Evolutionary conservation across 2,888 invertebrate genomes (phyloP).

Genomic region (Phortica magna): DNA sequence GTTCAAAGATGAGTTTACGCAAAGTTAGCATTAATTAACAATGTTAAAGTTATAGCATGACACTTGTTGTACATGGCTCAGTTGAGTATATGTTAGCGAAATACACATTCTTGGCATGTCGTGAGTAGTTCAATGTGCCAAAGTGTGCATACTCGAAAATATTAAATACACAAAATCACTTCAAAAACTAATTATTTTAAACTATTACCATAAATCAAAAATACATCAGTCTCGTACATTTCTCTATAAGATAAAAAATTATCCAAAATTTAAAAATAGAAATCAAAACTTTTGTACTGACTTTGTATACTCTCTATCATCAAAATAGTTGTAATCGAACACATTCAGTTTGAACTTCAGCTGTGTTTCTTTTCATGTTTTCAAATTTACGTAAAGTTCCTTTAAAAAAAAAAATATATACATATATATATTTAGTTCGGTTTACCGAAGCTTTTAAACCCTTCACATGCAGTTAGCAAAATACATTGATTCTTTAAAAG

Average conservation of each 20-base stretch:
- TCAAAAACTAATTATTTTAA: not conserved
- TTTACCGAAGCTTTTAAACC: conserved; percentile 41
- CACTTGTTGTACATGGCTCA: not conserved
- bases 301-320: conserved; percentile 31
- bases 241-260: not conserved
- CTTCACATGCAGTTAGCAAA: conserved; percentile 23
- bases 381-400: conserved; percentile 58
- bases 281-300: conserved; percentile 29
- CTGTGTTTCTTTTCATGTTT: conserved; percentile 41
- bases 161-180: not conserved
- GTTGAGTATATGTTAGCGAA: conserved; percentile 15
- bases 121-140: conserved; percentile 11
- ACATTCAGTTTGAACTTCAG: conserved; percentile 7
- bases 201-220: conserved; percentile 9
- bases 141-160: not conserved
- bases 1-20: conserved; percentile 48
- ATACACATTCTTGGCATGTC: not conserved
- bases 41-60: conserved; percentile 11
- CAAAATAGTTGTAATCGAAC: conserved; percentile 34
- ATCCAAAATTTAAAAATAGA: not conserved
- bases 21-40: not conserved
- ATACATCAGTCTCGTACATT: not conserved
- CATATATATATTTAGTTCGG: conserved; percentile 32
- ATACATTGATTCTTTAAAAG: too few relatives aligned
- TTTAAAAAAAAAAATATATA: conserved; percentile 41